Percentiles rank a stretch among this genome's conserved stretches.
Evolutionary conservation across 2,113 vertebrate species (phyloP).

Genomic region (Brachyistius frenatus): DNA sequence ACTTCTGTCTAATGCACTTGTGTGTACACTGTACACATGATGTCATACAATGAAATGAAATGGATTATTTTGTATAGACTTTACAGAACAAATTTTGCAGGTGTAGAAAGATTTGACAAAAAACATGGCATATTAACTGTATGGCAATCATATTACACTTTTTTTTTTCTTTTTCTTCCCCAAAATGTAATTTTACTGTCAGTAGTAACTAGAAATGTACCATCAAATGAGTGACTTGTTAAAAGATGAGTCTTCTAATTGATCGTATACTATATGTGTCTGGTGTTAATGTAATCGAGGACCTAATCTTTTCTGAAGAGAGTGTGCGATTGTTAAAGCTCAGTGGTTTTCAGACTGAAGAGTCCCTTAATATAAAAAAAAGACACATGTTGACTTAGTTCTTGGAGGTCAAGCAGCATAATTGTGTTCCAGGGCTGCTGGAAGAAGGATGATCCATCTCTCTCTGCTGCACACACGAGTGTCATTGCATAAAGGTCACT

Average conservation of each 20-base stretch:
- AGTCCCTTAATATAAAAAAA: conserved; percentile 50
- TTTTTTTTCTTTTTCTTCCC: neutral
- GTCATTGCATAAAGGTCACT: conserved; percentile 60
- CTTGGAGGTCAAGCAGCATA: conserved; percentile 67
- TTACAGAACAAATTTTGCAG: no score
- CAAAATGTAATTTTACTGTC: neutral
- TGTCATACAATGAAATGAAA: neutral
- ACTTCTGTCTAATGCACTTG: no score
- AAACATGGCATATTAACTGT: no score
- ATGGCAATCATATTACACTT: no score
- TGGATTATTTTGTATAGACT: no score
- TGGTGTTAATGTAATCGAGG: neutral
- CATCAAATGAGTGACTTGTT: neutral
- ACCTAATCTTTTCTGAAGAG: neutral
- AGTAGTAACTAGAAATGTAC: neutral
- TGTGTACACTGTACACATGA: no score
- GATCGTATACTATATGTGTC: neutral
- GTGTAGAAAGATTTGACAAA: no score
- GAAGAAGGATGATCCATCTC: conserved; percentile 42
- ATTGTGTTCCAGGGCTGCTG: conserved; percentile 57
- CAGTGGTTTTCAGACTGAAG: conserved; percentile 13
- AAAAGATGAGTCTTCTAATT: neutral
- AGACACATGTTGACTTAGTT: conserved; percentile 38
- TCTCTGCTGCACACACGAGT: conserved; percentile 38
- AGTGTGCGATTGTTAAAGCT: conserved; percentile 30